These are phyloP conservation scores for Drosophila simulans DNA, from an alignment of 1,140 invertebrate species.

Conservation along the genomic window DNA sequence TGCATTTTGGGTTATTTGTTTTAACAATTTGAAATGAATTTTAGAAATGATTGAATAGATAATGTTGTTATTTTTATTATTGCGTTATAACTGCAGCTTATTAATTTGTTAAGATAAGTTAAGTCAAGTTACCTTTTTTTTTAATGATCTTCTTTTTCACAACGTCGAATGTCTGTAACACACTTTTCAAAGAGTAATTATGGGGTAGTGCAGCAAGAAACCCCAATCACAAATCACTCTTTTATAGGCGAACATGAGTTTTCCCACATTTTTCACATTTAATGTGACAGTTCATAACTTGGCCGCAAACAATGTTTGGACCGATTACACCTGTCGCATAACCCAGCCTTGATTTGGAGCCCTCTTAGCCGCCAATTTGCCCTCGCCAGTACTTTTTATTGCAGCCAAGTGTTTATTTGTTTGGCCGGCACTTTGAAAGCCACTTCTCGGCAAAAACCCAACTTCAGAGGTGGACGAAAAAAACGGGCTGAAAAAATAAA, in stretches of 20 bases:
- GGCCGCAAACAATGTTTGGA: slow-evolving; percentile 37
- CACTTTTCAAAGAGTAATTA: background rate
- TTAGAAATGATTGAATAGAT: no score
- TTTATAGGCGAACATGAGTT: slow-evolving; percentile 2
- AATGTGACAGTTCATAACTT: slow-evolving; percentile 36
- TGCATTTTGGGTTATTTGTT: no score
- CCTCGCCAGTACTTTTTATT: slow-evolving; percentile 28
- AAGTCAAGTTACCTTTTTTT: no score
- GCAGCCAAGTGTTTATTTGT: slow-evolving; percentile 42
- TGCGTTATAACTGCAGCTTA: no score
- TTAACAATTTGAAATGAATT: no score
- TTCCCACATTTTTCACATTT: slow-evolving; percentile 43
- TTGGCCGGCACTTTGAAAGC: slow-evolving; percentile 42
- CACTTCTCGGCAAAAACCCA: slow-evolving; percentile 28
- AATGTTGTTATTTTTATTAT: no score
- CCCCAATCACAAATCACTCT: background rate
- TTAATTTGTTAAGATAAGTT: no score
- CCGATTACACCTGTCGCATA: slow-evolving; percentile 35
- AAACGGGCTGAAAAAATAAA: slow-evolving; percentile 10
- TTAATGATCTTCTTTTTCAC: no score
- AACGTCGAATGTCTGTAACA: background rate
- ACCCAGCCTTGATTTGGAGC: slow-evolving; percentile 11
- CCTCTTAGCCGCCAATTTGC: slow-evolving; percentile 39
- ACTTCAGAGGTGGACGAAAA: slow-evolving; percentile 18
- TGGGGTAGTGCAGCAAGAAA: background rate